Evolutionary conservation across 2,797 vertebrate species (phyloP).

Genomic region (Selene dorsalis): DNA sequence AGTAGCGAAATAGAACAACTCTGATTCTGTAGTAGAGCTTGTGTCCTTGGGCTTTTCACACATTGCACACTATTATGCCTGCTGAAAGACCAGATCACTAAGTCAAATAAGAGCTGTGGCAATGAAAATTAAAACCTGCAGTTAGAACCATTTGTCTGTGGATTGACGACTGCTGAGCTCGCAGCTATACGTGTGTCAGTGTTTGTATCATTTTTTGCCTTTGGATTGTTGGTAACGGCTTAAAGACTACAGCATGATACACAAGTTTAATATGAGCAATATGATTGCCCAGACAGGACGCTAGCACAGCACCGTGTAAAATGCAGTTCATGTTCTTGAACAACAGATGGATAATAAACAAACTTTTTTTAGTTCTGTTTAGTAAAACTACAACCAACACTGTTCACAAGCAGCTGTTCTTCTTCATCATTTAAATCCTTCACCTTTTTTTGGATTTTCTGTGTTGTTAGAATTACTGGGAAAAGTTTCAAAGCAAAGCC

Average conservation of each 20-base stretch:
- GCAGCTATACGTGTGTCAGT: neutral
- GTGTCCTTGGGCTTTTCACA: conserved; percentile 69
- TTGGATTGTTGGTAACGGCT: neutral
- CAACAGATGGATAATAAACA: neutral
- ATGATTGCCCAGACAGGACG: no score
- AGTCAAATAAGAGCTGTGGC: conserved; percentile 23
- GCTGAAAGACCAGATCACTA: conserved; percentile 46
- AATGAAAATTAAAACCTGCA: conserved; percentile 26
- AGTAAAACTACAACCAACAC: neutral
- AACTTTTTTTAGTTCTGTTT: neutral
- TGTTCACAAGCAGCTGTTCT: neutral
- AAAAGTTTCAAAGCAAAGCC: neutral
- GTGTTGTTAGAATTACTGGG: neutral
- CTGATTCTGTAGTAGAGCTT: conserved; percentile 58
- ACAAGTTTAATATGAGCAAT: neutral
- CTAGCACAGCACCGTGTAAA: no score
- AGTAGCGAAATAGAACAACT: conserved; percentile 51
- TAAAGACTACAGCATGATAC: neutral
- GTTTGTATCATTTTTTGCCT: neutral
- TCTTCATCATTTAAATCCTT: neutral
- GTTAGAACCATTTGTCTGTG: conserved; percentile 18
- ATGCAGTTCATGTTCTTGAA: no score
- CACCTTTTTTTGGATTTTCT: neutral
- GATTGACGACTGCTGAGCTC: neutral
- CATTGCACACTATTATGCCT: conserved; percentile 41